Percentiles rank a stretch among this genome's conserved stretches.
Conservation (phyloP, 2,888 invertebrate genomes). For the Agrochola lota region DNA sequence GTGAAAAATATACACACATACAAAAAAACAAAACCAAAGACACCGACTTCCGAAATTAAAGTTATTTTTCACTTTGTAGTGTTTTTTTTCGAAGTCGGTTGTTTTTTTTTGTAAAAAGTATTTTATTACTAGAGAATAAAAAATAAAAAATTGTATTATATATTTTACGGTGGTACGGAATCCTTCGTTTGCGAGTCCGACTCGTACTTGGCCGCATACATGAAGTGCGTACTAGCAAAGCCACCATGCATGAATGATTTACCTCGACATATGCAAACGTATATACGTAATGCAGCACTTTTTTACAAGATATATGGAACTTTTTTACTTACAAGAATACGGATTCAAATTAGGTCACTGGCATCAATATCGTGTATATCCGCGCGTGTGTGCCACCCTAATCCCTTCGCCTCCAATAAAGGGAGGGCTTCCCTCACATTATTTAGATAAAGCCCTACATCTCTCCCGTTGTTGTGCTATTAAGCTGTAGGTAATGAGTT, state of each 20-base stretch:
- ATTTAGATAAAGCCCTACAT: constrained; percentile 58
- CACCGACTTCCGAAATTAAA: too few species aligned
- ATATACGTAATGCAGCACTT: neutral
- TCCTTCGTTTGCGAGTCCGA: too few species aligned
- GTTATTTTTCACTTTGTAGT: too few species aligned
- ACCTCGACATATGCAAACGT: neutral
- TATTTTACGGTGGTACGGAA: too few species aligned
- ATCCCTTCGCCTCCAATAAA: constrained; percentile 57
- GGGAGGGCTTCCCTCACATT: constrained; percentile 56
- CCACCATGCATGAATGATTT: neutral
- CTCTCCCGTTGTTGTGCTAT: constrained; percentile 48
- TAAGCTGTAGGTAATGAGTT: constrained; percentile 59
- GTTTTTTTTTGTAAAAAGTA: too few species aligned
- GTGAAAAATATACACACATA: too few species aligned
- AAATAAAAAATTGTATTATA: too few species aligned
- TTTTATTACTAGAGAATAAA: too few species aligned
- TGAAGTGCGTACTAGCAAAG: neutral
- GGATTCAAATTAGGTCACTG: constrained; percentile 45
- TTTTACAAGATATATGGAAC: neutral
- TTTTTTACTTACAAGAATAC: neutral
- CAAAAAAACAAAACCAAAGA: too few species aligned
- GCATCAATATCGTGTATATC: constrained; percentile 29
- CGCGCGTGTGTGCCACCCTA: constrained; percentile 29
- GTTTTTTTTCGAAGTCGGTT: too few species aligned
- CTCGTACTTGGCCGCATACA: neutral